Percentiles rank a stretch among this genome's conserved stretches.
Conservation (phyloP, 2,888 invertebrate species). For the Agonopterix subpropinquella region DNA sequence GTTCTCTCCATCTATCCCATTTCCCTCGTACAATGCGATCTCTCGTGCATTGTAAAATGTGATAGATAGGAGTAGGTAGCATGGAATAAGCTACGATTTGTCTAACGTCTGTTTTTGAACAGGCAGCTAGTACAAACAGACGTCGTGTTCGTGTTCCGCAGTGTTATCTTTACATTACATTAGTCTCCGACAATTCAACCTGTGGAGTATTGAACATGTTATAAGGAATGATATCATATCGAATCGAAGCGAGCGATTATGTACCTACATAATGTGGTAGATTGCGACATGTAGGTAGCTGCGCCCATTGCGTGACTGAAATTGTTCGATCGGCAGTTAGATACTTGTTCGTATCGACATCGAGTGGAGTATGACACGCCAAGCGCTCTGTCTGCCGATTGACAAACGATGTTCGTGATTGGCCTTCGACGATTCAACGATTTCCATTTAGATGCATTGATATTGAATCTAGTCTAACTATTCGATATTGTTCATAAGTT, state of each 20-base stretch:
- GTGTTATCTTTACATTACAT: conserved; percentile 40
- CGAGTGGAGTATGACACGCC: conserved; percentile 58
- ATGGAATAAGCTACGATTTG: conserved; percentile 16
- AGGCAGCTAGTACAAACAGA: conserved; percentile 13
- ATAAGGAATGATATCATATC: conserved; percentile 23
- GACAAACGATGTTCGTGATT: conserved; percentile 50
- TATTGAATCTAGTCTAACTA: neutral
- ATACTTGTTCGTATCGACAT: conserved; percentile 44
- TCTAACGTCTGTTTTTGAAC: conserved; percentile 14
- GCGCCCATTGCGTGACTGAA: conserved; percentile 47
- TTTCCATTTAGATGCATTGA: conserved; percentile 26
- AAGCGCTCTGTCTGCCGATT: conserved; percentile 46
- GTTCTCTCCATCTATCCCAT: conserved; percentile 11
- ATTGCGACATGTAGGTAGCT: conserved; percentile 24
- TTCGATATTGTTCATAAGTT: too few species aligned
- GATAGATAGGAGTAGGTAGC: conserved; percentile 10
- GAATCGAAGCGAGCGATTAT: conserved; percentile 22
- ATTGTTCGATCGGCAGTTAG: conserved; percentile 38
- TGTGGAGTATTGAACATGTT: conserved; percentile 26
- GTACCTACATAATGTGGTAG: conserved; percentile 15
- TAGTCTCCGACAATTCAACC: conserved; percentile 36
- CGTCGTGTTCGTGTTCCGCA: conserved; percentile 11
- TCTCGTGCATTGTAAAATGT: conserved; percentile 18
- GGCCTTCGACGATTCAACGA: conserved; percentile 32
- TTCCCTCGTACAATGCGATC: conserved; percentile 22